A percentile compares a stretch with the other conserved stretches of the same genome.
Conservation (phyloP, 2,113 vertebrate species). For the Spea bombifrons region DNA sequence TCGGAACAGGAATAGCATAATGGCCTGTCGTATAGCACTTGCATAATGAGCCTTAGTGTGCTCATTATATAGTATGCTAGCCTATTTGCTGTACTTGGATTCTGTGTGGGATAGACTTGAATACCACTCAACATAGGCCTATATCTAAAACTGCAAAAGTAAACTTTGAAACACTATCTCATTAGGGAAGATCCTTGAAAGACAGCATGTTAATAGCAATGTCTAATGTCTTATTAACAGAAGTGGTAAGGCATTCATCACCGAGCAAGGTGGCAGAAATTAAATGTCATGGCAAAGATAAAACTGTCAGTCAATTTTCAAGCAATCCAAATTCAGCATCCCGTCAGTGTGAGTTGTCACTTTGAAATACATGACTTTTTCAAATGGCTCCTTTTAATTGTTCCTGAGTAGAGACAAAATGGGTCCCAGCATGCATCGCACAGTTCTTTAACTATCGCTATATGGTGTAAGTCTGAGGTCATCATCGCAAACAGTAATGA, state of each 20-base stretch:
- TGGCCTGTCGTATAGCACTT: conserved; percentile 19
- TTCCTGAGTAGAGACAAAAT: background rate
- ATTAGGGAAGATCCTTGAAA: conserved; percentile 15
- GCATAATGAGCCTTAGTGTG: conserved; percentile 8
- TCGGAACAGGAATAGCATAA: conserved; percentile 3
- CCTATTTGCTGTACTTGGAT: conserved; percentile 8
- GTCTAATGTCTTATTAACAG: conserved; percentile 21
- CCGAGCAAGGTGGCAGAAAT: background rate
- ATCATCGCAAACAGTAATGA: background rate
- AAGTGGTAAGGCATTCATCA: conserved; percentile 17
- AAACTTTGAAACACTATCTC: conserved; percentile 30
- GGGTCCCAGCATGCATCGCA: background rate
- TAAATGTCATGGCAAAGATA: conserved; percentile 7
- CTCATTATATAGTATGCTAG: conserved; percentile 11
- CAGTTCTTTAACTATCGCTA: background rate
- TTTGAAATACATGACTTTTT: background rate
- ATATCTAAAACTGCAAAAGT: conserved; percentile 4
- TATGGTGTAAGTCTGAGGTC: background rate
- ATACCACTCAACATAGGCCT: conserved; percentile 9
- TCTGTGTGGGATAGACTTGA: conserved; percentile 7
- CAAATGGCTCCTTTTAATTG: background rate
- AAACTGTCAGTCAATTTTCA: conserved; percentile 18
- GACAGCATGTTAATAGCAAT: conserved; percentile 20
- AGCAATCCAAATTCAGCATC: background rate
- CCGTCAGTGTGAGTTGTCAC: background rate